Conservation (phyloP, 2,888 invertebrate species). For the Ichneumoninae sp. region DNA sequence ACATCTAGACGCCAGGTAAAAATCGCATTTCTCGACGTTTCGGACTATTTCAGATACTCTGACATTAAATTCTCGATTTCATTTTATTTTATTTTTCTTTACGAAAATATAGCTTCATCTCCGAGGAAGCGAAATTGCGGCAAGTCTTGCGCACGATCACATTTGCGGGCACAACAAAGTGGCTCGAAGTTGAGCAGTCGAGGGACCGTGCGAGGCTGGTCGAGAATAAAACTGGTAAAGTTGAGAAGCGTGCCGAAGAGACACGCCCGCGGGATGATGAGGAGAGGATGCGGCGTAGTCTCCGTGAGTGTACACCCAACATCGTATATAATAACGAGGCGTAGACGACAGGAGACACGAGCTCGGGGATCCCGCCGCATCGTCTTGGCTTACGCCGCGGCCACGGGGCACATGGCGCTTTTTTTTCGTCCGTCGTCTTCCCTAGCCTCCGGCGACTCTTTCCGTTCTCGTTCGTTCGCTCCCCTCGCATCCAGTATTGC, state of each 20-base stretch:
- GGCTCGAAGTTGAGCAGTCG: background rate
- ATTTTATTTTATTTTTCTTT: no score
- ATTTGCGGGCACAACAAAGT: constrained; percentile 5
- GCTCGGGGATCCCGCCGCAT: background rate
- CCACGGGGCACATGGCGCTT: constrained; percentile 15
- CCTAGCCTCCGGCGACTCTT: background rate
- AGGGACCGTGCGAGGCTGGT: background rate
- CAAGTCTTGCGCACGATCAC: background rate
- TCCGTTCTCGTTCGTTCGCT: constrained; percentile 27
- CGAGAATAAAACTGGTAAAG: constrained; percentile 17
- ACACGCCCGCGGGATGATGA: constrained; percentile 12
- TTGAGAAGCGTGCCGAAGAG: constrained; percentile 17
- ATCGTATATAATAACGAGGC: constrained; percentile 37
- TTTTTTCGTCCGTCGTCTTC: constrained; percentile 4
- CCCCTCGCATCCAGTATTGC: background rate
- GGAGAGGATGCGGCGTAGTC: constrained; percentile 3
- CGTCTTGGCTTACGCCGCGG: constrained; percentile 12
- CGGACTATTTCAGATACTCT: no score
- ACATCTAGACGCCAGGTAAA: no score
- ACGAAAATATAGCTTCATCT: no score
- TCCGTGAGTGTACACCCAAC: constrained; percentile 1
- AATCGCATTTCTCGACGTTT: no score
- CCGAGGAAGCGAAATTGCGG: background rate
- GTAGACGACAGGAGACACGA: constrained; percentile 36
- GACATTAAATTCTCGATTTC: no score